Evolutionary conservation across 1,140 invertebrate genomes (phyloP), one percentile per base, ranked within the genome.

Genomic region (Pollicipes pollicipes): DNA sequence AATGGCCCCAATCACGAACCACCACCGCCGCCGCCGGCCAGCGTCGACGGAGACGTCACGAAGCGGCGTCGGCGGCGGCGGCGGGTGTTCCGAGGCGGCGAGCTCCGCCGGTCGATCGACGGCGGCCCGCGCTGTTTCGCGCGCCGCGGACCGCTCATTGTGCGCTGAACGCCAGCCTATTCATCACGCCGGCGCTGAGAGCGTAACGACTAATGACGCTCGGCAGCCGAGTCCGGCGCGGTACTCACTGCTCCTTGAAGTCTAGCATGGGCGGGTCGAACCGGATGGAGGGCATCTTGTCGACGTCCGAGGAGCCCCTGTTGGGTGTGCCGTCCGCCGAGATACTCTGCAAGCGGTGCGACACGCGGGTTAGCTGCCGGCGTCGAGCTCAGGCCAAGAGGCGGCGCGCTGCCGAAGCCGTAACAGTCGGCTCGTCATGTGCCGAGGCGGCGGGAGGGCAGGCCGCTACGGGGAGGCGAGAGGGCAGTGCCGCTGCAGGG

Each of bases 201-300:
- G 30, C 71, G 74, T 69, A 68, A 58, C 71, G 31, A 29, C 68
- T 17, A 68, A 30, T 26, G 67, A 68, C 63, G 3, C 68, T 68
- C 21, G 66, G 30, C 72, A 30, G 69, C 64, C 75, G 26, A 72
- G 35, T 75, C 69, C 70, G 35, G 26, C 69, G 72, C 21, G 66
- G 67, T 75, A 80, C 78, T 81, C 80, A 87, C 86, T 86, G 85
- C 77, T 86, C 81, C 78, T 85, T 83, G 81, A 88, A 88, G 82
- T 88, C 85, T 74, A 88, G 80, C 75, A 83, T 78, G 73, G 84
- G 81, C 73, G 86, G 86, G 77, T 86, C 82, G 80, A 87, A 85
- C 76, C 80, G 80, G 73, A 86, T 78, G 75, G 35, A 35, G 6
- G 35, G 35, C 35, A 8, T 6, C 35, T 35, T 35, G 35, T 35